Evolutionary conservation across 1,140 invertebrate genomes (phyloP), one percentile per base, ranked within the genome.

Genomic region (Stenopsyche tienmushanensis): DNA sequence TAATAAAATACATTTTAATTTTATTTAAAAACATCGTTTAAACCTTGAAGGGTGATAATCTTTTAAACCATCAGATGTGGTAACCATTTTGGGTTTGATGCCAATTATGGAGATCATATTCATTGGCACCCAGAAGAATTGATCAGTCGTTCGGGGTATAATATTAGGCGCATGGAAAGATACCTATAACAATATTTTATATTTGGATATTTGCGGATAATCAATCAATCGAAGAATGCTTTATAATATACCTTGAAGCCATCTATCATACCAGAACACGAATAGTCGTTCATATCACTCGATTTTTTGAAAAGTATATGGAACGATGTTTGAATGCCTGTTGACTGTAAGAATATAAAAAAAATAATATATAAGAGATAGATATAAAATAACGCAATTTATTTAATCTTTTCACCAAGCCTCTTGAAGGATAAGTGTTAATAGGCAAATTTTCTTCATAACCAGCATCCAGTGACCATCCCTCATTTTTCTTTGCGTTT

Each of bases 41-140:
- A n/a, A 72, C 72, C 65, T 70, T 0, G 77, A 72, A 0, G 84
- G 83, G 21, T 78, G 73, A 66, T 85, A 85, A 54, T 76, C 72
- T 62, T 75, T 74, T 17, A 86, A 71, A 9, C 79, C 80, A 24
- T 80, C 74, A 3, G 82, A 84, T n/a, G 83, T 85, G 9, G 81
- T 83, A 71, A 85, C 85, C 73, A 86, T 83, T 49, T 82, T 79
- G 1, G 84, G 84, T 23, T 80, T 79, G 13, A 86, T 77, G 1
- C 79, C 78, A 1, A 84, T 80, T 1, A 83, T 73, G 3, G 84
- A 76, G 70, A 85, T 83, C 69, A 83, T 78, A 67, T 82, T 77
- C 23, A 84, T 74, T 9, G 83, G 83, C 45, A 82, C 76, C 45
- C 83, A 74, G 67, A 85, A 83, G 67, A 81, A 85, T 69, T 85